A percentile compares a stretch with the other conserved stretches of the same genome.
Conservation (phyloP, 2,797 vertebrate species). For the Etheostoma perlongum region DNA sequence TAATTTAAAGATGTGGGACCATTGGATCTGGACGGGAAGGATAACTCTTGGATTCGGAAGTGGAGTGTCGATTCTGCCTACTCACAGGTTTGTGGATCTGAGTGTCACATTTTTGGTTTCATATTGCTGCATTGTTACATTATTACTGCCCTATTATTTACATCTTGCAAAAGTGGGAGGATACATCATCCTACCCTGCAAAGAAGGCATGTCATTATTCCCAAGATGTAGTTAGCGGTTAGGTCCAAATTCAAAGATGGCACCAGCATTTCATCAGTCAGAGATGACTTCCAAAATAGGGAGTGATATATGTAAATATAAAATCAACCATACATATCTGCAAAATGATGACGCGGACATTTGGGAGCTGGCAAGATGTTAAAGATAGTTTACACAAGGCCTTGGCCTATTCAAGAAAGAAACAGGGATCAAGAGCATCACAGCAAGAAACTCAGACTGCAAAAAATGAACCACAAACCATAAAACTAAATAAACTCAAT, state of each 20-base stretch:
- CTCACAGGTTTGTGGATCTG: too few species aligned
- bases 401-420: not conserved
- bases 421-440: not conserved
- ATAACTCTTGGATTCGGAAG: too few species aligned
- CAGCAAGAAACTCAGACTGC: not conserved
- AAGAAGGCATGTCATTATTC: slow-evolving; percentile 17
- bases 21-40: too few species aligned
- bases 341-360: not conserved
- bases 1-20: too few species aligned
- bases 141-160: not conserved
- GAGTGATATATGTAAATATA: too few species aligned
- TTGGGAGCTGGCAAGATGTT: too few species aligned
- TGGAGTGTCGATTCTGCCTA: too few species aligned
- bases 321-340: not conserved
- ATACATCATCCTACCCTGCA: slow-evolving; percentile 22
- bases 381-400: not conserved
- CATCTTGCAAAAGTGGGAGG: not conserved
- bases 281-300: slow-evolving; percentile 19
- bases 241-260: too few species aligned
- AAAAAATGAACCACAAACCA: not conserved
- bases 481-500: too few species aligned
- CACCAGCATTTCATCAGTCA: not conserved
- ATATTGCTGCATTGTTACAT: too few species aligned
- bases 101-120: too few species aligned
- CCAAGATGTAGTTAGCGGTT: slow-evolving; percentile 19